Conservation (phyloP, 2,113 vertebrate genomes). For the Daphoenositta chrysoptera region DNA sequence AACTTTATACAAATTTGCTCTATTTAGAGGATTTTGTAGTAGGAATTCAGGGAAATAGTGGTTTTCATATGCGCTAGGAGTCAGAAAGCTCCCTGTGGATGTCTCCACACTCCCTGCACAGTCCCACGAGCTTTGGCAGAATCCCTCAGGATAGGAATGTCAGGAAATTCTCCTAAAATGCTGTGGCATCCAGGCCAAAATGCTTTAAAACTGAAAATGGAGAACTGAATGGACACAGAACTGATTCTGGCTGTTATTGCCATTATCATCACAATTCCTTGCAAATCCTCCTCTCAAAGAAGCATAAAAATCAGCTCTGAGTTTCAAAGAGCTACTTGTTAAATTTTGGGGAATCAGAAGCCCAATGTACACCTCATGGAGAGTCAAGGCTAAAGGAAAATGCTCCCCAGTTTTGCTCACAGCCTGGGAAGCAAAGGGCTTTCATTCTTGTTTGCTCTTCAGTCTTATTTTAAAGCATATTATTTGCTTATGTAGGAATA, state of each 20-base stretch:
- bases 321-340: neutral
- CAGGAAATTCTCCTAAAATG: neutral
- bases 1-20: neutral
- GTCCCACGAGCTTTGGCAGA: neutral
- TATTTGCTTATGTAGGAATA: neutral
- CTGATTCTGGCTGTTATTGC: neutral
- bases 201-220: neutral
- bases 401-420: neutral
- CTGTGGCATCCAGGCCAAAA: neutral
- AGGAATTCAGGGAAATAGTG: neutral
- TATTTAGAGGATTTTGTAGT: neutral
- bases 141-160: neutral
- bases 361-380: neutral
- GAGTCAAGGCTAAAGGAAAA: neutral
- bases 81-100: neutral
- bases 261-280: neutral
- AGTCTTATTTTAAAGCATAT: neutral
- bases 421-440: neutral
- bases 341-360: neutral
- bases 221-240: neutral
- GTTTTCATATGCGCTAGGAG: neutral
- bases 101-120: neutral
- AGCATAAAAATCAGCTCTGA: neutral
- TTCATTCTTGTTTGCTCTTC: neutral
- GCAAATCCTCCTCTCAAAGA: neutral